Conservation (phyloP, 2,797 vertebrate species). For the Diplodus sargus region DNA sequence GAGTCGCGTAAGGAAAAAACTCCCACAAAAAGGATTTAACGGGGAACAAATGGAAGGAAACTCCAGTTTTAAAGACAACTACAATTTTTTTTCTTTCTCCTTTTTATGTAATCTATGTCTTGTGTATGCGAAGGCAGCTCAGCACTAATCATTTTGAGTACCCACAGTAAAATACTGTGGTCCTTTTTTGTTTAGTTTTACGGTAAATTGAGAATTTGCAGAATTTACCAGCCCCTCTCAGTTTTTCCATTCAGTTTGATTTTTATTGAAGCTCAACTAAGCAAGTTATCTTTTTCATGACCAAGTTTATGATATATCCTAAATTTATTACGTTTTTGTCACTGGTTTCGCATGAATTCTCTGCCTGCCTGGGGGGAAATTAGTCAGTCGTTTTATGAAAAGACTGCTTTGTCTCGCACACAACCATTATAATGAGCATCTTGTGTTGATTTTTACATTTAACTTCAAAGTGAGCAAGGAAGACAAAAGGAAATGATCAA, state of each 20-base stretch:
- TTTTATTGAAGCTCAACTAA: constrained; percentile 9
- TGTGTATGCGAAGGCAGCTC: background rate
- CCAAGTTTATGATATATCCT: constrained; percentile 7
- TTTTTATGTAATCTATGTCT: no score
- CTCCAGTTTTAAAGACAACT: background rate
- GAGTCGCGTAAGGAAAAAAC: background rate
- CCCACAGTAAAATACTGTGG: background rate
- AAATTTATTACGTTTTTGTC: constrained; percentile 16
- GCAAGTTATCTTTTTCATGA: constrained; percentile 2
- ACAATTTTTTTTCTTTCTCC: background rate
- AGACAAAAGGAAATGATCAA: constrained; percentile 14
- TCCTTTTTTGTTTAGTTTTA: background rate
- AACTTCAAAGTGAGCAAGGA: constrained; percentile 29
- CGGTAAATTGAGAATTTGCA: background rate
- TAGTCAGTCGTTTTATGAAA: constrained; percentile 17
- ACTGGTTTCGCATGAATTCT: background rate
- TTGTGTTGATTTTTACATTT: constrained; percentile 15
- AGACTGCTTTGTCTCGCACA: constrained; percentile 19
- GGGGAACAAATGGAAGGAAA: background rate
- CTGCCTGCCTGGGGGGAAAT: background rate
- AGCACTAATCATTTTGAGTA: constrained; percentile 1
- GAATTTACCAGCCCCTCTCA: background rate
- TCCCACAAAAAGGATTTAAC: background rate
- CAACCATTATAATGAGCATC: background rate
- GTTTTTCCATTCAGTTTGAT: constrained; percentile 14